Evolutionary conservation across 2,888 invertebrate genomes (phyloP).

Genomic region (Allolobophora icterica): DNA sequence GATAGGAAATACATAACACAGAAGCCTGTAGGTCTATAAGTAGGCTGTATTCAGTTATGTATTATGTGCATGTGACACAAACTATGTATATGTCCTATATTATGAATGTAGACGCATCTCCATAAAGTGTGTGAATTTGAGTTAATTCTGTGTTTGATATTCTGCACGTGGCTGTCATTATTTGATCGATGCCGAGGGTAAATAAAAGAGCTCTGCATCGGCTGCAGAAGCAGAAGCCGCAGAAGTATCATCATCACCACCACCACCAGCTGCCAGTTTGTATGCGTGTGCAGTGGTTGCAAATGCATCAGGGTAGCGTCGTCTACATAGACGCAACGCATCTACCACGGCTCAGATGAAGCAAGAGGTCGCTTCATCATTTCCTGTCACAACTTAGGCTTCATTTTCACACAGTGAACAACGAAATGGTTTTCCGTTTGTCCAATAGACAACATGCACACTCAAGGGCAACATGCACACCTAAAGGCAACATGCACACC

Average conservation of each 20-base stretch:
- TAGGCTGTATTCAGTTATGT: background rate
- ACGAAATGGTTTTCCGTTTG: background rate
- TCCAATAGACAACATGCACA: background rate
- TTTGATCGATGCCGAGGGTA: background rate
- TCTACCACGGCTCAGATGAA: background rate
- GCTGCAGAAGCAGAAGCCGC: background rate
- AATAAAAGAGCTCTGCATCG: background rate
- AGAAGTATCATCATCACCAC: background rate
- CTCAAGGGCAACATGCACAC: background rate
- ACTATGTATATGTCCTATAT: background rate
- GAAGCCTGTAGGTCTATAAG: too few species aligned
- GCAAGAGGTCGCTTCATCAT: background rate
- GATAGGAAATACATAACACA: background rate
- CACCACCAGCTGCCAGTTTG: background rate
- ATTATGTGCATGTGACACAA: too few species aligned
- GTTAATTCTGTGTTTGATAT: constrained; percentile 17
- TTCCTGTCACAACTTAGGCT: background rate
- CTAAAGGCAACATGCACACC: background rate
- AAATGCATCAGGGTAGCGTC: background rate
- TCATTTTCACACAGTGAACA: background rate
- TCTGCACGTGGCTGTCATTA: background rate
- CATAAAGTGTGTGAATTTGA: constrained; percentile 17
- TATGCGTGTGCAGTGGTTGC: background rate
- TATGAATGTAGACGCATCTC: background rate
- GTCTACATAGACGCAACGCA: too few species aligned